A percentile compares a stretch with the other conserved stretches of the same genome.
Conservation (phyloP, 37 sponge, comb jelly and placozoan species). For the Amphimedon queenslandica region DNA sequence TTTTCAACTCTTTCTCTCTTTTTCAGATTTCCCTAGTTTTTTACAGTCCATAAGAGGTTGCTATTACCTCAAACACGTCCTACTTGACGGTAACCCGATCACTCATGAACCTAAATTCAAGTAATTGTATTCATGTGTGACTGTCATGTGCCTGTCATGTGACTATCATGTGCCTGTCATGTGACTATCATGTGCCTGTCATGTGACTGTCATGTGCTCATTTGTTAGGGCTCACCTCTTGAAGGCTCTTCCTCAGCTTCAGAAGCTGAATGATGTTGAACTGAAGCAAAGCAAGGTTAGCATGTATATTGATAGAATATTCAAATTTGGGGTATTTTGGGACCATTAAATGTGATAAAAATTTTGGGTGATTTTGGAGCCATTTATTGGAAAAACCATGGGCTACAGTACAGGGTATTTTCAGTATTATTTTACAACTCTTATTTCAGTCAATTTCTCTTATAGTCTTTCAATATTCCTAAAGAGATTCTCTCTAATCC, state of each 20-base stretch:
- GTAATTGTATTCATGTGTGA: not conserved
- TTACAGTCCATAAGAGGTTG: constrained; percentile 52
- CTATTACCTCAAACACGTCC: constrained; percentile 11
- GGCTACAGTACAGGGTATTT: not conserved
- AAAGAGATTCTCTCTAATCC: constrained; percentile 3
- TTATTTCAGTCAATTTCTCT: not conserved
- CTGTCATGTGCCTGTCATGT: not conserved
- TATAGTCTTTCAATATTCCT: not conserved
- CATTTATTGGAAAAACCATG: too few relatives aligned
- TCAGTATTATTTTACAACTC: not conserved
- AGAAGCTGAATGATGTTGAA: constrained; percentile 2
- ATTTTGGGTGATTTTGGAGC: too few relatives aligned
- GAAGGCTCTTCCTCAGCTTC: constrained; percentile 22
- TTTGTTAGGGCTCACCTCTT: not conserved
- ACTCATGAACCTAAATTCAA: constrained; percentile 29
- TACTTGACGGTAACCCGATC: constrained; percentile 47
- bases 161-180: not conserved
- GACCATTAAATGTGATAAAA: too few relatives aligned
- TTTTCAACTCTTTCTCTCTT: too few relatives aligned
- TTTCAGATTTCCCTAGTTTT: constrained; percentile 39
- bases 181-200: not conserved
- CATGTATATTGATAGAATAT: too few relatives aligned
- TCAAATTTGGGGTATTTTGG: too few relatives aligned
- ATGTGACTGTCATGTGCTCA: not conserved
- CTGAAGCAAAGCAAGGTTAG: constrained; percentile 1